These are phyloP conservation scores for Cheirogaleus major DNA, from an alignment of 2,797 vertebrate species.

Conservation along the genomic window DNA sequence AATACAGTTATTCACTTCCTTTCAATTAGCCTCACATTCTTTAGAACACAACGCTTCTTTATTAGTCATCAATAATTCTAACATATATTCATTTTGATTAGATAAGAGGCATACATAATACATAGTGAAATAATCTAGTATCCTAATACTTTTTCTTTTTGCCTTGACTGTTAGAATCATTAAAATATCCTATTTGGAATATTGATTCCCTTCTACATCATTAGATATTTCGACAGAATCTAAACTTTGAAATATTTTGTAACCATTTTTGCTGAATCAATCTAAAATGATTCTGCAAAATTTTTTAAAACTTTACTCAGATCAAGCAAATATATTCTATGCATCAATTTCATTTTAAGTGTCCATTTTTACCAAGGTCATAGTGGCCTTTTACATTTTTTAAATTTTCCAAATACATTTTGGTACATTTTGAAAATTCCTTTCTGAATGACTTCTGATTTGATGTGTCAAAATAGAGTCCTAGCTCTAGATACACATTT, in stretches of 20 bases:
- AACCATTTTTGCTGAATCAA: not conserved
- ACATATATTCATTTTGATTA: not conserved
- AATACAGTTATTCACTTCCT: not conserved
- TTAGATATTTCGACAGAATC: not conserved
- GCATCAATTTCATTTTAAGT: not conserved
- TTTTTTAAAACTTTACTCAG: not conserved
- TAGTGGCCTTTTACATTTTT: slow-evolving; percentile 12
- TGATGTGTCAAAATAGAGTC: not conserved
- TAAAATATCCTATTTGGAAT: not conserved
- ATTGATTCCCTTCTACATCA: not conserved
- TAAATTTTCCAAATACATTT: slow-evolving; percentile 20
- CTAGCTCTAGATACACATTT: not conserved
- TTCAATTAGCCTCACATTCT: not conserved
- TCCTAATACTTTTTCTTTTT: not conserved
- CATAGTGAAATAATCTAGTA: not conserved
- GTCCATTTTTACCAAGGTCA: not conserved
- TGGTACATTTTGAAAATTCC: not conserved
- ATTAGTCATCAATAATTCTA: not conserved
- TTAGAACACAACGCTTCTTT: not conserved
- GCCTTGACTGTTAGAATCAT: not conserved
- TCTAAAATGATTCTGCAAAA: not conserved
- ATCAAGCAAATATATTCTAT: not conserved
- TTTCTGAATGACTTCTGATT: not conserved
- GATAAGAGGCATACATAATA: not conserved
- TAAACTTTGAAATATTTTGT: not conserved